phyloP scores from a whole-genome alignment of 2,888 invertebrate species.

The Tipula helvola region DNA sequence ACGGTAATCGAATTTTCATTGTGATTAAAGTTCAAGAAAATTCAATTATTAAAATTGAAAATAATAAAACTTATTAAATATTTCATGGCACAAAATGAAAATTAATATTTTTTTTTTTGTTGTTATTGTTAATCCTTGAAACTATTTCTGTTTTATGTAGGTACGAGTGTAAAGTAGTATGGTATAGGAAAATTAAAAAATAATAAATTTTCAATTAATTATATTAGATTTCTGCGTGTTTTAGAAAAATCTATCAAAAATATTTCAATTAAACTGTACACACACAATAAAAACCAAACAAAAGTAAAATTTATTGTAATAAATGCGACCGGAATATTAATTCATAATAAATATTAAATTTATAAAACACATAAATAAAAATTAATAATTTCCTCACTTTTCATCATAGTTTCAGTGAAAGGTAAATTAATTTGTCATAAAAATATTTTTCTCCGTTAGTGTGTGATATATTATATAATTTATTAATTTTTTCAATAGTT shows the following conservation, averaged over 20 bases:
- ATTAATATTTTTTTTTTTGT: not conserved
- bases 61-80: not conserved
- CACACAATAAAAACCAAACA: not conserved
- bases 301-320: not conserved
- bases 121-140: not conserved
- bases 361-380: not conserved
- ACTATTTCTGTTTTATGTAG: not conserved
- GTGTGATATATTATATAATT: not conserved
- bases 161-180: not conserved
- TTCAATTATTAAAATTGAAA: not conserved
- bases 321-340: not conserved
- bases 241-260: not conserved
- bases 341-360: not conserved
- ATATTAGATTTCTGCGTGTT: not conserved
- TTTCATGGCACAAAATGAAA: not conserved
- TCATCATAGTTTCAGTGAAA: not conserved
- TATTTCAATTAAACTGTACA: not conserved
- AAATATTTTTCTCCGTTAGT: not conserved
- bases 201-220: constrained; percentile 4
- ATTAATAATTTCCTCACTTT: not conserved
- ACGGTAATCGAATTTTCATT: not conserved
- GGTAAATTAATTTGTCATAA: not conserved
- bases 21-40: not conserved
- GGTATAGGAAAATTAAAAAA: not conserved
- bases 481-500: not conserved